Evolutionary conservation across 2,888 invertebrate species (phyloP), one percentile per base, ranked within the genome.

Genomic region (Hypolimnas misippus): DNA sequence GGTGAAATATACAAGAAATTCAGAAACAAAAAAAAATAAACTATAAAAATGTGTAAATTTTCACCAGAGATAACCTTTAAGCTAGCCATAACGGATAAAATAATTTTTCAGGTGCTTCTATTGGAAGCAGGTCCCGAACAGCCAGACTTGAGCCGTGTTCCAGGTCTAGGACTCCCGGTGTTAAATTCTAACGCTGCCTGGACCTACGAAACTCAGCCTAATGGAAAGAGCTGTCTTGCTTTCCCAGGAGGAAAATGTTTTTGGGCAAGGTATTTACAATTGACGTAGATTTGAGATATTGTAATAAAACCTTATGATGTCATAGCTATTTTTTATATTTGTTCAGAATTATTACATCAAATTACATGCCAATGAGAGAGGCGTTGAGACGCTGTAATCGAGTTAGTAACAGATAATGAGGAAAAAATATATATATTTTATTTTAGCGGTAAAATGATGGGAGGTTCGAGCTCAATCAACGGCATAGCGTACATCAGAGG

Each of bases 51-150:
- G n/a, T n/a, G n/a, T n/a, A n/a, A n/a, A n/a, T n/a, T n/a, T n/a
- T n/a, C n/a, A n/a, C n/a, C n/a, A n/a, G n/a, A n/a, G n/a, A n/a
- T n/a, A n/a, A n/a, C n/a, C n/a, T n/a, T n/a, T n/a, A n/a, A n/a
- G n/a, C n/a, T n/a, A n/a, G n/a, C n/a, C n/a, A n/a, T n/a, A n/a
- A n/a, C n/a, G 25, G n/a, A 25, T 29, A 31, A 29, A 25, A 50
- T 8, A 25, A 10, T n/a, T 38, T 40, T 77, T 0, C 74, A 94
- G 95, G 92, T 95, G 1, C 81, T 95, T 0, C 81, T 95, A 0
- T 72, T 95, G 50, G 95, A 95, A 83, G 95, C 94, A 1, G 95
- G 94, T 0, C 87, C 83, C 7, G 94, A 95, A 74, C 94, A 95
- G 74, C 94, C 94, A 0, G 87, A 93, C 60, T 92, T 94, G 0